These are phyloP conservation scores for Paramormyrops kingsleyae DNA, from an alignment of 2,113 vertebrate species.

Conservation along the genomic window DNA sequence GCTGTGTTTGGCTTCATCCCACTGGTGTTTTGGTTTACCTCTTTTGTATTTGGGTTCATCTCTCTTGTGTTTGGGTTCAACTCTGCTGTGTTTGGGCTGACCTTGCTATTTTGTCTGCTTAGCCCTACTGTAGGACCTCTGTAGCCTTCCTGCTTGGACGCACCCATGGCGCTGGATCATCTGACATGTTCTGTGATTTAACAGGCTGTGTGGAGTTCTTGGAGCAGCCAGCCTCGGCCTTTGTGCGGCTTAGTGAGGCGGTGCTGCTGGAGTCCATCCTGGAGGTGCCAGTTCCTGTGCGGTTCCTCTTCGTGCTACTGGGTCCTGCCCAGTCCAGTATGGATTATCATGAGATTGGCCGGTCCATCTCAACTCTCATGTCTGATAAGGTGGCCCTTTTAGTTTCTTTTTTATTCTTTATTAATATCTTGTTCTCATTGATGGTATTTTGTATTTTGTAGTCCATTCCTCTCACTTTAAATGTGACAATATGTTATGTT, in stretches of 20 bases:
- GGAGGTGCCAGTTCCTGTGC: constrained; percentile 89
- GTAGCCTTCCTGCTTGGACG: not conserved
- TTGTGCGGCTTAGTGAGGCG: constrained; percentile 83
- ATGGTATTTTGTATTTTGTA: not conserved
- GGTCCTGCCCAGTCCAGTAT: constrained; percentile 83
- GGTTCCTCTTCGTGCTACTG: constrained; percentile 89
- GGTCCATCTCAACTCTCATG: constrained; percentile 98
- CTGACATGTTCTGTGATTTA: not conserved
- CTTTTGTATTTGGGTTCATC: not conserved
- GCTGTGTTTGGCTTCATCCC: not conserved
- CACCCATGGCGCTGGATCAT: not conserved
- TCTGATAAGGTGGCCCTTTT: constrained; percentile 80
- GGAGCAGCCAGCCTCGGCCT: constrained; percentile 91
- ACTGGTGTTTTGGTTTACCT: not conserved
- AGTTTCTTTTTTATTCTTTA: not conserved
- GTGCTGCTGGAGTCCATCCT: constrained; percentile 89
- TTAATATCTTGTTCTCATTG: not conserved
- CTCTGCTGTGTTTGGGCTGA: not conserved
- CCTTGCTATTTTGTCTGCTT: not conserved
- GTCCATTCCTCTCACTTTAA: not conserved
- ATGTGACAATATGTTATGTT: not conserved
- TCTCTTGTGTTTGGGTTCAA: not conserved
- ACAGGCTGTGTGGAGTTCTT: constrained; percentile 87
- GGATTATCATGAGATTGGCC: constrained; percentile 95
- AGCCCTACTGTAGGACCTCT: not conserved